Evolutionary conservation across 1,140 invertebrate species (phyloP).

Genomic region (Formica selysi): DNA sequence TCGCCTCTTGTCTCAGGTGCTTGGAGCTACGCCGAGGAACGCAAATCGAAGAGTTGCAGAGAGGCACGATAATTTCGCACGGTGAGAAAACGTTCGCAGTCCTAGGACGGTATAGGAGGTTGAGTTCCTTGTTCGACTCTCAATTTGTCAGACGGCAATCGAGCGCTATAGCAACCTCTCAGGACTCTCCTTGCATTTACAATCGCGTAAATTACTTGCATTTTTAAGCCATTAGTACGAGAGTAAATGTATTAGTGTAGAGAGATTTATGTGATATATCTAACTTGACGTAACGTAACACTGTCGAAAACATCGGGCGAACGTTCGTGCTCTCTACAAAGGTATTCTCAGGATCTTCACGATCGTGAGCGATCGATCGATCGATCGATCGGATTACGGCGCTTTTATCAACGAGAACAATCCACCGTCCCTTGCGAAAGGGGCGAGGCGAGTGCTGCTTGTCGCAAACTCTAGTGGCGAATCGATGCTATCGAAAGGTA

Average conservation of each 20-base stretch:
- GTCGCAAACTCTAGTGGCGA: slow-evolving; percentile 42
- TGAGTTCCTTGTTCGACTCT: slow-evolving; percentile 39
- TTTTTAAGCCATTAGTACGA: slow-evolving; percentile 23
- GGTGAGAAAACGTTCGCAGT: slow-evolving; percentile 62
- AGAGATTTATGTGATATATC: not conserved
- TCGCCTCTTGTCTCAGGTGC: slow-evolving; percentile 62
- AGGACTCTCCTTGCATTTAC: not conserved
- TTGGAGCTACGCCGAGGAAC: slow-evolving; percentile 35
- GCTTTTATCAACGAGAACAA: slow-evolving; percentile 46
- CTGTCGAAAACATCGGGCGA: not conserved
- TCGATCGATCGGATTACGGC: slow-evolving; percentile 49
- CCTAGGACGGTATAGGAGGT: not conserved
- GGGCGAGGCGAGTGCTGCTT: slow-evolving; percentile 57
- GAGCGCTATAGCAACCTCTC: not conserved
- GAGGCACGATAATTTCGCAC: slow-evolving; percentile 58
- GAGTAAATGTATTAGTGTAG: slow-evolving; percentile 1
- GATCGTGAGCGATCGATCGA: not conserved
- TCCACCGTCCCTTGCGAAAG: slow-evolving; percentile 5
- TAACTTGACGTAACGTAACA: not conserved
- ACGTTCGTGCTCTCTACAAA: not conserved
- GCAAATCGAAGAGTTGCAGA: slow-evolving; percentile 57
- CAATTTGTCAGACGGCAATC: not conserved
- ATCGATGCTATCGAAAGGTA: slow-evolving; percentile 74
- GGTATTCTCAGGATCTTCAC: slow-evolving; percentile 15
- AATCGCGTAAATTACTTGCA: slow-evolving; percentile 16